These are phyloP conservation scores for Pelagia noctiluca DNA, from an alignment of 30 jellyfish, hydroid and myxozoan genomes.

Conservation along the genomic window DNA sequence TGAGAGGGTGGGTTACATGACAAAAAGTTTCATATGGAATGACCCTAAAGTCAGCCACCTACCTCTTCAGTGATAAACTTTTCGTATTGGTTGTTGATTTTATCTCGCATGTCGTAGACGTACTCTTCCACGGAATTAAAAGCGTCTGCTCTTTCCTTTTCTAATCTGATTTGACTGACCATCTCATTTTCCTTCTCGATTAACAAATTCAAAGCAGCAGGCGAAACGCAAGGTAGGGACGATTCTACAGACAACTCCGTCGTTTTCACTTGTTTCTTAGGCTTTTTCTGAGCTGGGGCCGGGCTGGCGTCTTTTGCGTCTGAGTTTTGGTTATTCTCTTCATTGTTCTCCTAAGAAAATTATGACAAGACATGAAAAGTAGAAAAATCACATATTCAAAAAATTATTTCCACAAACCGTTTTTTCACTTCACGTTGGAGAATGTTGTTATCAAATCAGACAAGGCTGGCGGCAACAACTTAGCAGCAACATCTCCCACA, in stretches of 20 bases:
- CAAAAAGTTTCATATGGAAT: background rate
- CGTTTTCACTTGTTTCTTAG: conserved; percentile 76
- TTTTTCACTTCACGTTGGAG: too few relatives aligned
- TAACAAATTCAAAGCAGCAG: conserved; percentile 51
- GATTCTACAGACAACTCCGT: conserved; percentile 75
- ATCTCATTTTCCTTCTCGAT: conserved; percentile 86
- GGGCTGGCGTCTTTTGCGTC: background rate
- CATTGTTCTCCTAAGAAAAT: too few relatives aligned
- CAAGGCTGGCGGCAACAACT: too few relatives aligned
- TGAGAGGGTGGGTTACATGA: too few relatives aligned
- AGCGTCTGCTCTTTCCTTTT: conserved; percentile 96
- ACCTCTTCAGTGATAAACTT: conserved; percentile 63
- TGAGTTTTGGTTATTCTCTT: background rate
- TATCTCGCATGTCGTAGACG: conserved; percentile 84
- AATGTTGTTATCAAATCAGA: too few relatives aligned
- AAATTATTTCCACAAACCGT: too few relatives aligned
- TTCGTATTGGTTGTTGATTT: conserved; percentile 51
- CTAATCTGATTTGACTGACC: conserved; percentile 78
- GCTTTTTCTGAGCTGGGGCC: conserved; percentile 65
- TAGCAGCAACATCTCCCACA: too few relatives aligned
- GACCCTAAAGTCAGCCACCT: background rate
- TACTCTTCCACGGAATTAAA: conserved; percentile 89
- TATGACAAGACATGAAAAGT: too few relatives aligned
- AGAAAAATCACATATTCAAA: too few relatives aligned
- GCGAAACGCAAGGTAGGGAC: conserved; percentile 40